phyloP scores from a whole-genome alignment of 2,888 invertebrate species.

The Dugesia japonica region DNA sequence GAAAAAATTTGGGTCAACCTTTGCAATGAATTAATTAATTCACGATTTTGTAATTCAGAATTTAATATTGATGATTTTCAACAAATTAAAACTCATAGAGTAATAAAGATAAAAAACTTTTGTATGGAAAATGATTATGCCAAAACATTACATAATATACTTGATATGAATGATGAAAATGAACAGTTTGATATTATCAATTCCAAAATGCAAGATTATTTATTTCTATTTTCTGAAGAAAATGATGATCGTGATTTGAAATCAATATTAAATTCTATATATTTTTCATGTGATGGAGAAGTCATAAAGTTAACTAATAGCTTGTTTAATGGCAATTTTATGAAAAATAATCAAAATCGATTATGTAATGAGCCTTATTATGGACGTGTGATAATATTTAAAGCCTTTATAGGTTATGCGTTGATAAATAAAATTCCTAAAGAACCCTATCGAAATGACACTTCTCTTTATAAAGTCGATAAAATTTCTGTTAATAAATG shows the following conservation, averaged over 20 bases:
- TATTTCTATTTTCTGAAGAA: conserved; percentile 45
- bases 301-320: conserved; percentile 45
- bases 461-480: neutral
- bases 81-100: conserved; percentile 43
- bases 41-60: conserved; percentile 46
- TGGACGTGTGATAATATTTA: conserved; percentile 37
- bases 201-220: conserved; percentile 41
- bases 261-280: conserved; percentile 38
- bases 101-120: conserved; percentile 39
- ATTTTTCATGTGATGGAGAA: conserved; percentile 35
- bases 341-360: conserved; percentile 36
- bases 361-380: conserved; percentile 38
- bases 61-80: conserved; percentile 41
- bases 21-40: conserved; percentile 45
- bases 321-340: conserved; percentile 43
- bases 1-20: conserved; percentile 45
- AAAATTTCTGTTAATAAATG: neutral
- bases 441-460: neutral
- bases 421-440: neutral
- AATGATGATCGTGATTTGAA: conserved; percentile 42
- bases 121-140: conserved; percentile 38
- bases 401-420: conserved; percentile 30
- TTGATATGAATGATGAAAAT: conserved; percentile 39
- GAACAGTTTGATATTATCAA: conserved; percentile 20
- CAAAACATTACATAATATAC: conserved; percentile 41